A percentile compares a stretch with the other conserved stretches of the same genome.
Evolutionary conservation across 1,140 invertebrate species (phyloP).

Genomic region (Ruditapes philippinarum): DNA sequence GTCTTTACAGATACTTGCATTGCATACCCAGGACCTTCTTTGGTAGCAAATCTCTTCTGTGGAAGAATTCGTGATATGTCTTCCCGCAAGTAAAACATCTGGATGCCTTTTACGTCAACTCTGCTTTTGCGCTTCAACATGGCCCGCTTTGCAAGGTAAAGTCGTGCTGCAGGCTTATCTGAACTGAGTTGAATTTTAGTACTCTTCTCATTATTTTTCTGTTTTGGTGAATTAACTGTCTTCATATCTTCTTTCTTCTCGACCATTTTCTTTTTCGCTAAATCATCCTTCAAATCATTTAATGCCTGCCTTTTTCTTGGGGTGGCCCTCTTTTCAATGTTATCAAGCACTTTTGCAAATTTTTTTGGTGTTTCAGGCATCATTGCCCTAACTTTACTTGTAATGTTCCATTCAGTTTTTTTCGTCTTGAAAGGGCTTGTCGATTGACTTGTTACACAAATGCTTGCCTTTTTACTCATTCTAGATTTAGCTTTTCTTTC

Average conservation of each 20-base stretch:
- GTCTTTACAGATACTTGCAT: constrained; percentile 57
- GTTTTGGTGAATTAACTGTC: neutral
- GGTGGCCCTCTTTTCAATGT: neutral
- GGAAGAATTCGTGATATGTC: constrained; percentile 43
- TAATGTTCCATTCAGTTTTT: constrained; percentile 31
- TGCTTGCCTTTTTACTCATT: neutral
- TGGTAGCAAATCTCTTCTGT: constrained; percentile 55
- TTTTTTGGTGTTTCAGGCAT: neutral
- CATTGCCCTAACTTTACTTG: neutral
- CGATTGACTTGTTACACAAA: too few species aligned
- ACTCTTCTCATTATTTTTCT: neutral
- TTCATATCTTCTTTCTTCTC: neutral
- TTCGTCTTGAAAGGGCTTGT: neutral
- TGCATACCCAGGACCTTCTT: constrained; percentile 38
- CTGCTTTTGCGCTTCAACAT: neutral
- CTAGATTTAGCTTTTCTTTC: neutral
- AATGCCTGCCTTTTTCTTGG: constrained; percentile 13
- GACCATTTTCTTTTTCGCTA: neutral
- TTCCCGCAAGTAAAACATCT: constrained; percentile 9
- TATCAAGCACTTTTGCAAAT: constrained; percentile 12
- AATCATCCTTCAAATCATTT: neutral
- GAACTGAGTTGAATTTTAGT: neutral
- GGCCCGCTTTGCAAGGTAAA: neutral
- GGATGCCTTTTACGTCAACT: constrained; percentile 16
- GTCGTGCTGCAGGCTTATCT: neutral